phyloP scores from a whole-genome alignment of 2,113 vertebrate genomes.

The Arenaria interpres region DNA sequence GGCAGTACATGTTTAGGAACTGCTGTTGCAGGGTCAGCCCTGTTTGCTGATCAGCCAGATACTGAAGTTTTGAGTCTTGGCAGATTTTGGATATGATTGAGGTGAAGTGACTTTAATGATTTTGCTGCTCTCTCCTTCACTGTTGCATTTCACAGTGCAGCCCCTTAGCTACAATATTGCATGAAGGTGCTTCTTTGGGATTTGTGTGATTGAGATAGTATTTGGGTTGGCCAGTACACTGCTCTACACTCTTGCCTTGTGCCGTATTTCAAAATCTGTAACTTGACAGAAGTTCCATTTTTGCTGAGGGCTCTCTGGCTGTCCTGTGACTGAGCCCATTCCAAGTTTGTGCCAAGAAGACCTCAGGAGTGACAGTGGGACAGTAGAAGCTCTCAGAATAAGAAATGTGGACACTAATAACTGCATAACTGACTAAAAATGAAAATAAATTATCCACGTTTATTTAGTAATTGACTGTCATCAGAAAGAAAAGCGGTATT shows the following conservation, averaged over 20 bases:
- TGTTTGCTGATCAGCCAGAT: background rate
- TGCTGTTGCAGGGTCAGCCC: background rate
- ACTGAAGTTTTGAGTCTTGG: background rate
- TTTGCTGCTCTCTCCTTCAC: background rate
- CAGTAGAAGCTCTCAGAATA: background rate
- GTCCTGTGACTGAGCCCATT: background rate
- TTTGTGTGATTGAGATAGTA: fast-evolving
- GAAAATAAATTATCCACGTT: background rate
- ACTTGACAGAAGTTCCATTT: background rate
- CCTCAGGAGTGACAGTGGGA: background rate
- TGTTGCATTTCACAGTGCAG: background rate
- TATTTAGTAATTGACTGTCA: background rate
- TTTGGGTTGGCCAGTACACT: background rate
- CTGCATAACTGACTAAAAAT: background rate
- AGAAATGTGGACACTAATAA: background rate
- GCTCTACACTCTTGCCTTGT: background rate
- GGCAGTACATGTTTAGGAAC: background rate
- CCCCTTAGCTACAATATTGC: background rate
- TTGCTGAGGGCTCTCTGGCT: background rate
- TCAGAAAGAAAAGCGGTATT: background rate
- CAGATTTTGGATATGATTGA: background rate
- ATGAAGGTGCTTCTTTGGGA: background rate
- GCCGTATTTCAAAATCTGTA: background rate
- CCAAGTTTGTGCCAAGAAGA: background rate
- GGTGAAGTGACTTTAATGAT: background rate